Percentiles rank a stretch among this genome's conserved stretches.
phyloP scores from a whole-genome alignment of 1,140 invertebrate genomes.

The Araneus ventricosus region DNA sequence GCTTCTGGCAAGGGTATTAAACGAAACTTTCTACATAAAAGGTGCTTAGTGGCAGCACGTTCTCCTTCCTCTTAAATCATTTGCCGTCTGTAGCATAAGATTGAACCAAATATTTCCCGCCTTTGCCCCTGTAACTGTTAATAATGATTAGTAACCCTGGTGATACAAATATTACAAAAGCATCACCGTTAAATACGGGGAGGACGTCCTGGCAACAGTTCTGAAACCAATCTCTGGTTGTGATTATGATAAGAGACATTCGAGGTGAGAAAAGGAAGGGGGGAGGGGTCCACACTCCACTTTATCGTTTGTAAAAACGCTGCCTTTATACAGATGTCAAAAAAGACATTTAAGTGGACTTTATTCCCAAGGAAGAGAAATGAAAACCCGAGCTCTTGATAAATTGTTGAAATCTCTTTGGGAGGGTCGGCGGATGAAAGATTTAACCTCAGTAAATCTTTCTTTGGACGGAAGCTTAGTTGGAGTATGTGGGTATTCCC shows the following conservation, averaged over 20 bases:
- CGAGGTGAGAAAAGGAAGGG: too few species aligned
- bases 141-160: constrained; percentile 33
- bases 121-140: not conserved
- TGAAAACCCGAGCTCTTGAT: constrained; percentile 12
- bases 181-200: not conserved
- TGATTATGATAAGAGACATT: constrained; percentile 47
- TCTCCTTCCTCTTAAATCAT: not conserved
- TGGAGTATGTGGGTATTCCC: not conserved
- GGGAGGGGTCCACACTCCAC: not conserved
- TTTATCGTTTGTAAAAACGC: not conserved
- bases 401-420: constrained; percentile 12
- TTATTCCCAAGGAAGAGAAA: not conserved
- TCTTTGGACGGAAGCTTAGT: not conserved
- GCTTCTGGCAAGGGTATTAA: not conserved
- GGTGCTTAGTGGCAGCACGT: not conserved
- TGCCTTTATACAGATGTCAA: constrained; percentile 15
- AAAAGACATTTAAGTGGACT: constrained; percentile 36
- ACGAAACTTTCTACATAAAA: not conserved
- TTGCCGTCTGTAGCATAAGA: not conserved
- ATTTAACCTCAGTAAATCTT: not conserved
- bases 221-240: not conserved
- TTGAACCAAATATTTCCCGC: constrained; percentile 15
- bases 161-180: constrained; percentile 7
- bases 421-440: not conserved
- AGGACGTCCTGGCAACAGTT: constrained; percentile 20